Conservation (phyloP, 2,888 invertebrate genomes). For the Drosophila bunnanda region DNA sequence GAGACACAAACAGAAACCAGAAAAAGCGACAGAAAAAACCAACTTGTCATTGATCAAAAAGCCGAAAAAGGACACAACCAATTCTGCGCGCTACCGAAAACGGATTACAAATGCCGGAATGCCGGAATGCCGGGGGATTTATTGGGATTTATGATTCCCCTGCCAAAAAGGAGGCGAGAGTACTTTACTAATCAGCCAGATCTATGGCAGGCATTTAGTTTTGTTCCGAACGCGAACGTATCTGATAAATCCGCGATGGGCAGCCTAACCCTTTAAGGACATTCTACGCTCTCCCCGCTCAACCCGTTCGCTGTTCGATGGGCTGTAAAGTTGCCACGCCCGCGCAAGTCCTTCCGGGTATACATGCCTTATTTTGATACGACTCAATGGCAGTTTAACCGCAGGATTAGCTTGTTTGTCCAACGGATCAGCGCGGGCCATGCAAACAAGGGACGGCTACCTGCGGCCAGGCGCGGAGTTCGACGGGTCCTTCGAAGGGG, state of each 20-base stretch:
- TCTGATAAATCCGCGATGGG: slow-evolving; percentile 56
- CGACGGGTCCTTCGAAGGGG: slow-evolving; percentile 50
- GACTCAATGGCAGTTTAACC: slow-evolving; percentile 83
- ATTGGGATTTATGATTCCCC: slow-evolving; percentile 13
- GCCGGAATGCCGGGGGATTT: slow-evolving; percentile 16
- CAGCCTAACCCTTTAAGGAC: slow-evolving; percentile 60
- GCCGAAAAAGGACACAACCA: slow-evolving; percentile 25
- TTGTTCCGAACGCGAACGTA: slow-evolving; percentile 52
- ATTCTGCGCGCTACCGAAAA: slow-evolving; percentile 32
- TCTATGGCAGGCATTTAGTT: slow-evolving; percentile 77
- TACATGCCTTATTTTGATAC: slow-evolving; percentile 75
- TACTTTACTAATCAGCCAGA: slow-evolving; percentile 75
- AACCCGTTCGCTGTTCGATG: slow-evolving; percentile 57
- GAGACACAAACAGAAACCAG: slow-evolving; percentile 32
- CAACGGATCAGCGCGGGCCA: slow-evolving; percentile 73
- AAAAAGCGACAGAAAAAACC: slow-evolving; percentile 29
- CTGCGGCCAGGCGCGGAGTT: neutral
- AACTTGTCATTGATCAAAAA: slow-evolving; percentile 51
- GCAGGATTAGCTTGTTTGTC: slow-evolving; percentile 83
- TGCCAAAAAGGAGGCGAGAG: slow-evolving; percentile 58
- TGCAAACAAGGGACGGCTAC: slow-evolving; percentile 65
- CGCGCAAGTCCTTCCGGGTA: slow-evolving; percentile 69
- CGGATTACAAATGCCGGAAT: slow-evolving; percentile 17
- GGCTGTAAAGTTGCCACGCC: slow-evolving; percentile 61
- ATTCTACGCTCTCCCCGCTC: slow-evolving; percentile 6